These are phyloP conservation scores for Brenthis ino DNA, from an alignment of 2,888 invertebrate species.

Conservation along the genomic window DNA sequence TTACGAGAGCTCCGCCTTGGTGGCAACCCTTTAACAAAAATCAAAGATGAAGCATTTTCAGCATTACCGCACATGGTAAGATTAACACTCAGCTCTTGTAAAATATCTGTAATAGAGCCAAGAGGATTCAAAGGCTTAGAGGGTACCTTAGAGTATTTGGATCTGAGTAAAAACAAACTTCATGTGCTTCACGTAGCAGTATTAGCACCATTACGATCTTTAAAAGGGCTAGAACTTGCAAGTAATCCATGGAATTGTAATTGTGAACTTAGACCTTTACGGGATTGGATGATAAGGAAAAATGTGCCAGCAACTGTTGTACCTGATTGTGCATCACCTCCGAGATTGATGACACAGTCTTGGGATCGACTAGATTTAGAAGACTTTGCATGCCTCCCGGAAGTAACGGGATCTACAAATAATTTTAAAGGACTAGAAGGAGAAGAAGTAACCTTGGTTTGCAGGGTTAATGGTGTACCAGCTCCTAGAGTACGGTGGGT, in stretches of 20 bases:
- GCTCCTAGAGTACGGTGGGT: conserved; percentile 88
- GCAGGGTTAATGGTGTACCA: conserved; percentile 87
- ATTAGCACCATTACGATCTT: conserved; percentile 85
- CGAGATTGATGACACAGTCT: conserved; percentile 83
- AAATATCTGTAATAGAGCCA: conserved; percentile 85
- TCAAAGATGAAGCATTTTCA: conserved; percentile 86
- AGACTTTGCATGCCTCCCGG: conserved; percentile 90
- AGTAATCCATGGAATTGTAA: conserved; percentile 93
- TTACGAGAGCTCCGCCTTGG: conserved; percentile 88
- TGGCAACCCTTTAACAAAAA: conserved; percentile 88
- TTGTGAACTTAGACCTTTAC: conserved; percentile 87
- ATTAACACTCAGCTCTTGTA: conserved; percentile 88
- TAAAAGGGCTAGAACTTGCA: conserved; percentile 89
- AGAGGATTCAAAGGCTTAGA: conserved; percentile 88
- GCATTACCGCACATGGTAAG: conserved; percentile 86
- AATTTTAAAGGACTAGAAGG: conserved; percentile 86
- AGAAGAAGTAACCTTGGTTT: conserved; percentile 87
- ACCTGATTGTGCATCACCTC: conserved; percentile 87
- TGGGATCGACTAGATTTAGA: conserved; percentile 90
- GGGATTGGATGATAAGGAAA: conserved; percentile 90
- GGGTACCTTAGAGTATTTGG: conserved; percentile 88
- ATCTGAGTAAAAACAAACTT: conserved; percentile 88
- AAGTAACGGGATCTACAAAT: conserved; percentile 83
- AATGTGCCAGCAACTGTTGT: conserved; percentile 87
- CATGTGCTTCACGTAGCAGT: conserved; percentile 85